Conservation (phyloP, 2,113 vertebrate species). For the Prinia subflava region DNA sequence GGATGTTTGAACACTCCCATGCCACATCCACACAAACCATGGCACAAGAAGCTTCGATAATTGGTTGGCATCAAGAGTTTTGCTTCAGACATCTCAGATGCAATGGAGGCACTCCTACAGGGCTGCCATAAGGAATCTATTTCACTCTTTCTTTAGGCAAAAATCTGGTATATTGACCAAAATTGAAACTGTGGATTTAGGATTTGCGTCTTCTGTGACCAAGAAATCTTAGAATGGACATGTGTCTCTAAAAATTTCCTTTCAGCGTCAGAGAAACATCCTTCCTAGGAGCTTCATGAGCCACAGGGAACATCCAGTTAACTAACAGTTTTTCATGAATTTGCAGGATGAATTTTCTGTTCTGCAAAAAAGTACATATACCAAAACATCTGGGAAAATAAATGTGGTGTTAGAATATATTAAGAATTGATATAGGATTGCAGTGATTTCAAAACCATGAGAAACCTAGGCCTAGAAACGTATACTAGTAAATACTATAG, state of each 20-base stretch:
- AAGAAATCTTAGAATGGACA: neutral
- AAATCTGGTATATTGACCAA: neutral
- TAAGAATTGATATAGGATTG: neutral
- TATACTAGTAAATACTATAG: neutral
- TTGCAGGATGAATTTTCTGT: neutral
- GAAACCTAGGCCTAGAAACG: neutral
- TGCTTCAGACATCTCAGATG: neutral
- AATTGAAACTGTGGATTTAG: neutral
- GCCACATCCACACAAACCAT: neutral
- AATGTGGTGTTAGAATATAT: neutral
- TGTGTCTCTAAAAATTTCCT: neutral
- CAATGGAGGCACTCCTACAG: neutral
- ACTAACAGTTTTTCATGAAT: neutral
- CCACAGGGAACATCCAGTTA: neutral
- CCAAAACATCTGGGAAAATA: neutral
- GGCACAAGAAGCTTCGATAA: neutral
- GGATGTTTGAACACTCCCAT: neutral
- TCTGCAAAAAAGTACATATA: neutral
- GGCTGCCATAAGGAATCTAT: neutral
- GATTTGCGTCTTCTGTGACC: neutral
- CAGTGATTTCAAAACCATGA: neutral
- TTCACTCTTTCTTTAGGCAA: neutral
- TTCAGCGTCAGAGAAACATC: neutral
- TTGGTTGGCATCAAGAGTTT: neutral
- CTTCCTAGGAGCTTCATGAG: neutral